Conservation (phyloP, 2,888 invertebrate species). For the Drosophila buzzatii region DNA sequence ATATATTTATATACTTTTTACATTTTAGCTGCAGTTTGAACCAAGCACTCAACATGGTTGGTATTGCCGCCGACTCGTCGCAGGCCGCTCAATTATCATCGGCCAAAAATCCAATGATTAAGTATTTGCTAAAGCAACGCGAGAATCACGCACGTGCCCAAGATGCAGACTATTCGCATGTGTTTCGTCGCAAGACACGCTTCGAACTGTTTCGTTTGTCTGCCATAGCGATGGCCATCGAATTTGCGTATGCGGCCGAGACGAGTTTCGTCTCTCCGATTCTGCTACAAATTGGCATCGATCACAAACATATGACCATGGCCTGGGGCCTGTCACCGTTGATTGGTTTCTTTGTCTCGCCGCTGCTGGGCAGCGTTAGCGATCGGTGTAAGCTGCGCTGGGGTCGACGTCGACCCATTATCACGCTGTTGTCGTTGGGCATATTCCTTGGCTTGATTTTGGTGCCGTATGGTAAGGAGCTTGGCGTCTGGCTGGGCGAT, state of each 20-base stretch:
- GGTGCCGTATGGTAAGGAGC: constrained; percentile 87
- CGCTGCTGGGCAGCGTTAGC: constrained; percentile 87
- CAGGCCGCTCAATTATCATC: constrained; percentile 72
- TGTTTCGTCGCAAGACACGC: constrained; percentile 83
- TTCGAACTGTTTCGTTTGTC: constrained; percentile 83
- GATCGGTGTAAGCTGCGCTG: constrained; percentile 87
- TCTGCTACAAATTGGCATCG: constrained; percentile 87
- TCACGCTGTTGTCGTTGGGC: constrained; percentile 87
- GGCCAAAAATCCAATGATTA: constrained; percentile 83
- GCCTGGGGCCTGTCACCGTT: constrained; percentile 85
- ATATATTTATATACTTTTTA: not conserved
- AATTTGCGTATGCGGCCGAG: constrained; percentile 89
- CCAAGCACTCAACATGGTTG: constrained; percentile 78
- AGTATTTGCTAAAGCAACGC: constrained; percentile 83
- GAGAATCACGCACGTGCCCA: constrained; percentile 84
- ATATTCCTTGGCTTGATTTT: constrained; percentile 87
- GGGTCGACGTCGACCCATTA: constrained; percentile 88
- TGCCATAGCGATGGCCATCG: constrained; percentile 86
- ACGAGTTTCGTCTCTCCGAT: constrained; percentile 89
- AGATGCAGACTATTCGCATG: constrained; percentile 84
- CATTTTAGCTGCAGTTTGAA: constrained; percentile 20
- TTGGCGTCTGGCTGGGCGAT: constrained; percentile 86
- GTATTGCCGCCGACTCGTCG: constrained; percentile 69
- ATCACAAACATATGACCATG: constrained; percentile 87
- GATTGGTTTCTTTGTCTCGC: constrained; percentile 85